Evolutionary conservation across 2,888 invertebrate genomes (phyloP), one percentile per base, ranked within the genome.

Genomic region (Euproctis similis): DNA sequence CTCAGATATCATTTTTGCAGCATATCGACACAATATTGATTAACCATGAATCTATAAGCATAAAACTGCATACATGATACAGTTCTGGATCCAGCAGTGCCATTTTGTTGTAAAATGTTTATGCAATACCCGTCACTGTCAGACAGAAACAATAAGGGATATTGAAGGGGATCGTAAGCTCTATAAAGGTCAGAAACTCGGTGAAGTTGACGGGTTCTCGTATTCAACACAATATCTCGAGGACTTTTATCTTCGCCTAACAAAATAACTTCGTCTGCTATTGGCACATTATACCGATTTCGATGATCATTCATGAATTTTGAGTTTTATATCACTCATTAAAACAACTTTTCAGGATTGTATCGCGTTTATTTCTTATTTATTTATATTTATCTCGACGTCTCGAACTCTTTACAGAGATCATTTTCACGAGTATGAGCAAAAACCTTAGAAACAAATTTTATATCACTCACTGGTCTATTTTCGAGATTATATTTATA

Each of bases 231-330:
- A 28, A 42, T 41, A 34, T 39, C 37, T 10, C 46, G 13, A 18
- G 34, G 32, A n/a, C 35, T 40, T 32, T 35, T 38, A 8, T 50
- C 48, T 37, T 51, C 44, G 25, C 49, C 50, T 7, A 54, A 39
- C 31, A 46, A 31, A 14, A 42, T 36, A 33, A n/a, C n/a, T 20
- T 47, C 38, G n/a, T 45, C 28, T 31, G 35, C 28, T 5, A 24
- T 8, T 8, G 42, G 42, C 18, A 24, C 31, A 27, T 42, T 42
- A 30, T 38, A 38, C 16, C 37, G 18, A 22, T 36, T 36, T 17
- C 18, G 9, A 23, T 38, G 36, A 17, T 12, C 34, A n/a, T 36
- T 24, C n/a, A n/a, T n/a, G n/a, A n/a, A n/a, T n/a, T n/a, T n/a
- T n/a, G n/a, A 17, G 17, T 17, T 17, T 17, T 17, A 17, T 8